phyloP scores from a whole-genome alignment of 2,888 invertebrate species.

The Acronicta leporina region DNA sequence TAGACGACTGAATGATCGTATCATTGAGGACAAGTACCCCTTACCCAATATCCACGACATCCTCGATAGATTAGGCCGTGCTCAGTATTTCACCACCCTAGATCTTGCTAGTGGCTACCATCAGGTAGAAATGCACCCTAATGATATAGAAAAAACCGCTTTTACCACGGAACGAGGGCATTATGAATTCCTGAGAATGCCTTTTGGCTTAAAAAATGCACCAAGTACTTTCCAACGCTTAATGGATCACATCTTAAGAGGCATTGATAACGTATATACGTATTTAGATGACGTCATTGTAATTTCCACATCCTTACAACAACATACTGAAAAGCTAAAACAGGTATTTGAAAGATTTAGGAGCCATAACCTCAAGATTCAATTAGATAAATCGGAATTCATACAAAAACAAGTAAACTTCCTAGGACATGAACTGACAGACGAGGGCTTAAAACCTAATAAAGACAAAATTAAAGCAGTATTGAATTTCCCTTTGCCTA shows the following conservation, averaged over 20 bases:
- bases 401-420: not conserved
- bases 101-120: too few relatives aligned
- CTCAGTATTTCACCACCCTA: too few relatives aligned
- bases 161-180: too few relatives aligned
- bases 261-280: not conserved
- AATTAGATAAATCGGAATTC: not conserved
- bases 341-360: slow-evolving; percentile 1
- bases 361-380: not conserved
- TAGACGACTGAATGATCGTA: not conserved
- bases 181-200: too few relatives aligned
- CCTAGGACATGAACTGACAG: slow-evolving; percentile 39
- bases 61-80: too few relatives aligned
- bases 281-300: slow-evolving; percentile 4
- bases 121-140: too few relatives aligned
- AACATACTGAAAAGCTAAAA: not conserved
- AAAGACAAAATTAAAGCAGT: slow-evolving; percentile 39
- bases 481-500: slow-evolving; percentile 23
- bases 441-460: slow-evolving; percentile 45
- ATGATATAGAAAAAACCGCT: too few relatives aligned
- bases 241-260: too few relatives aligned
- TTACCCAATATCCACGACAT: too few relatives aligned
- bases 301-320: not conserved
- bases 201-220: too few relatives aligned
- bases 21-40: too few relatives aligned
- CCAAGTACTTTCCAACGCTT: too few relatives aligned